phyloP scores from a whole-genome alignment of 2,113 vertebrate genomes.

The Microcebus tavaratra region DNA sequence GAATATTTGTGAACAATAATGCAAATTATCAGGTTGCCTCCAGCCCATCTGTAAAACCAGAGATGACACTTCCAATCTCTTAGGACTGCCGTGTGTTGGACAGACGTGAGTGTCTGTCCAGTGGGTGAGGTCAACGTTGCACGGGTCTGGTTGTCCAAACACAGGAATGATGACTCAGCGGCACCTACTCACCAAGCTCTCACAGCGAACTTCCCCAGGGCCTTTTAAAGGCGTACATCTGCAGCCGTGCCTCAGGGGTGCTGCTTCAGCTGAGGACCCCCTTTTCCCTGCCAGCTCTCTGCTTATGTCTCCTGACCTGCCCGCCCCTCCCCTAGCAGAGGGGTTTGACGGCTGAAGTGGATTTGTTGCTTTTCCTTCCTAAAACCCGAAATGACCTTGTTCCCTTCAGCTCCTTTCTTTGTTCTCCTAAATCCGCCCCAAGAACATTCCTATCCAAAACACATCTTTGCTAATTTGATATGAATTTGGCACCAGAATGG shows the following conservation, averaged over 20 bases:
- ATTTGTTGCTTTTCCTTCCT: background rate
- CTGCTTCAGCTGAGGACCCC: background rate
- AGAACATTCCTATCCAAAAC: background rate
- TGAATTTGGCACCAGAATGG: background rate
- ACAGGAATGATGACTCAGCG: background rate
- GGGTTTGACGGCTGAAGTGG: background rate
- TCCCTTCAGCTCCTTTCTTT: background rate
- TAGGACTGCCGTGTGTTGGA: background rate
- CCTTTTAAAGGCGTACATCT: accelerated
- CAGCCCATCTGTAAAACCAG: background rate
- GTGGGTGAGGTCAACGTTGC: background rate
- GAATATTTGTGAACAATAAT: background rate
- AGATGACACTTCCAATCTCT: background rate
- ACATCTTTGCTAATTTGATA: background rate
- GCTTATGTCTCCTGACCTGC: background rate
- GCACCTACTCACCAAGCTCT: background rate
- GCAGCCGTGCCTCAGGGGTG: background rate
- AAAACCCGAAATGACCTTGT: background rate
- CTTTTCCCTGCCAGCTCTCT: accelerated
- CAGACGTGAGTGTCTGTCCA: background rate
- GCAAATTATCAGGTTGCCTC: background rate
- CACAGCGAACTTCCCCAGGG: accelerated
- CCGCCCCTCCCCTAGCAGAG: background rate
- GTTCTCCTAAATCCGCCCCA: background rate
- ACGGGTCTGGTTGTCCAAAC: background rate